These are phyloP conservation scores for Hymenopus coronatus DNA, from an alignment of 2,888 invertebrate genomes.

Conservation along the genomic window DNA sequence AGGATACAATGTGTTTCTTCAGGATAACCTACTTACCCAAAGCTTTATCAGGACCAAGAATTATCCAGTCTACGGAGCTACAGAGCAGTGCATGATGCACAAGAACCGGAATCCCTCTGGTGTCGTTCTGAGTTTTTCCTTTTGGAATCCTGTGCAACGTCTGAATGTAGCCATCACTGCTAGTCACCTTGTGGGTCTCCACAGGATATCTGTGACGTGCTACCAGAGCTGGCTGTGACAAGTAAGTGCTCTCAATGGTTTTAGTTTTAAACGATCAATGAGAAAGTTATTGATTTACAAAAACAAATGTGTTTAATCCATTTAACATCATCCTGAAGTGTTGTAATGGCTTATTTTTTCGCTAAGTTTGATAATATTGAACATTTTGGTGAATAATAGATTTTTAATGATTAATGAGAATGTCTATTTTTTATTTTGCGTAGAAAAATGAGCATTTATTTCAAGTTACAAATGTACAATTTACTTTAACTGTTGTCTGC, in stretches of 20 bases:
- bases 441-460: too few species aligned
- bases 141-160: background rate
- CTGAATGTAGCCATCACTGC: background rate
- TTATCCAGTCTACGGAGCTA: conserved; percentile 9
- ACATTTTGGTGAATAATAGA: too few species aligned
- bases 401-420: too few species aligned
- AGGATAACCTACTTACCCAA: background rate
- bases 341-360: too few species aligned
- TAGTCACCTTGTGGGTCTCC: background rate
- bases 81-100: conserved; percentile 2
- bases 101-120: background rate
- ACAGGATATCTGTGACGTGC: background rate
- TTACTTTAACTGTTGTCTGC: too few species aligned
- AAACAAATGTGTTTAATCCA: too few species aligned
- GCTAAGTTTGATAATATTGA: too few species aligned
- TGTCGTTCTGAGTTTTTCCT: background rate
- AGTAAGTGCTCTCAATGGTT: background rate
- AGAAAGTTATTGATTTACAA: too few species aligned
- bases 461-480: too few species aligned
- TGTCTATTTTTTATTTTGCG: too few species aligned
- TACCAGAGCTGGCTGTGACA: background rate
- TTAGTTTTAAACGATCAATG: too few species aligned
- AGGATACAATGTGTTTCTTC: background rate
- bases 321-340: too few species aligned
- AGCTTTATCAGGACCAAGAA: background rate